Base-by-base conservation (phyloP, 2,888 invertebrate genomes). In the Torymus aiolomorphi region DNA sequence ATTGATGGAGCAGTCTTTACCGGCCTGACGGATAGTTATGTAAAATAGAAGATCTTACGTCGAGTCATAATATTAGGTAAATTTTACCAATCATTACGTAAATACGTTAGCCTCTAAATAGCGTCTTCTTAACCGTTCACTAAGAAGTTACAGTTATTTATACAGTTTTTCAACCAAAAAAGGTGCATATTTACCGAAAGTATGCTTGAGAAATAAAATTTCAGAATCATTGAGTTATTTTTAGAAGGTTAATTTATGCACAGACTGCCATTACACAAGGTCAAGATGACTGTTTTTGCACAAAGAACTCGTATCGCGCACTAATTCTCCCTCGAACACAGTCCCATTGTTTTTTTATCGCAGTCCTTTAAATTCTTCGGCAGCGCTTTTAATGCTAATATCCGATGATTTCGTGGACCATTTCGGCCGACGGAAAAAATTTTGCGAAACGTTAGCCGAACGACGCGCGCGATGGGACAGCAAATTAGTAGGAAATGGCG, bases 311-410 rank as follows among this genome's bases (percentile, higher is more conserved):
- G 86, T 87, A 85, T 31, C 56, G 57, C 66, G 49, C n/a, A 63
- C 67, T 67, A 31, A 20, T 14, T 54, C 67, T n/a, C 61, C 13
- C n/a, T 65, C 52, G 56, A 42, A 12, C n/a, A 18, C 82, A 81
- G 83, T 85, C 57, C 77, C 57, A 77, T 83, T 82, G 78, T 85
- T 82, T 83, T 83, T 83, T 86, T 86, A 85, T 86, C 86, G 86
- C 86, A 84, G 86, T 85, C 85, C 83, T 81, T 69, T 61, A 69
- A 69, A 76, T 83, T 81, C 78, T 83, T 83, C 80, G 82, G 81
- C 83, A 85, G 82, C 84, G 85, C 85, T 85, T 85, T 83, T 82
- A 84, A 89, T 89, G 88, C 88, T 88, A 88, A 89, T 88, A 87
- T 85, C 86, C 81, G 85, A 82, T 85, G 85, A 88, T 88, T 86